These are phyloP conservation scores for Drymonia ruficornis DNA, from an alignment of 2,888 invertebrate species.

Conservation along the genomic window DNA sequence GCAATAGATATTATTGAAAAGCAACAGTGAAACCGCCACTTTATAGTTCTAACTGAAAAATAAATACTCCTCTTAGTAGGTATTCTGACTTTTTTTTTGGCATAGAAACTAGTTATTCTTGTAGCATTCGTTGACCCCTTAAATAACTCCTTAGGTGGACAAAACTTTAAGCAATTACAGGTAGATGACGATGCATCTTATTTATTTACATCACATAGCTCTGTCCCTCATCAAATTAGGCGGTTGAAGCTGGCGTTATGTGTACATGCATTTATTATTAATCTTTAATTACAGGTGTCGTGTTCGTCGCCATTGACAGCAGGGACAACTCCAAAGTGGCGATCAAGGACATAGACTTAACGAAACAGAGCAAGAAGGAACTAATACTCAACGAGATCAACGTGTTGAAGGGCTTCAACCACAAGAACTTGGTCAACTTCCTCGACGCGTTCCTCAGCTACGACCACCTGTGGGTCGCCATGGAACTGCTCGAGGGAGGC, in stretches of 20 bases:
- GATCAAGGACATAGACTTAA: slow-evolving; percentile 97
- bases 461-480: slow-evolving; percentile 97
- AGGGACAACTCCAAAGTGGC: slow-evolving; percentile 92
- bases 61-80: too few species aligned
- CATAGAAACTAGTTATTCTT: background rate
- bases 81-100: too few species aligned
- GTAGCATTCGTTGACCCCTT: too few species aligned
- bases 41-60: too few species aligned
- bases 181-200: too few species aligned
- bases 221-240: too few species aligned
- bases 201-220: too few species aligned
- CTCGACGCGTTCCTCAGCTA: slow-evolving; percentile 96
- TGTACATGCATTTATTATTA: too few species aligned
- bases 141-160: too few species aligned
- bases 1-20: background rate
- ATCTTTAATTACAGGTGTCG: slow-evolving; percentile 87
- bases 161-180: too few species aligned
- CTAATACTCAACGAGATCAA: slow-evolving; percentile 97
- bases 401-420: slow-evolving; percentile 95
- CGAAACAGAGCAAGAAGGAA: slow-evolving; percentile 97
- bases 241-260: too few species aligned
- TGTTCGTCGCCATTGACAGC: slow-evolving; percentile 94
- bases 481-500: slow-evolving; percentile 98
- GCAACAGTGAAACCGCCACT: background rate
- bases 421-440: slow-evolving; percentile 98